Evolutionary conservation across 2,113 vertebrate genomes (phyloP).

Genomic region (Corythoichthys intestinalis): DNA sequence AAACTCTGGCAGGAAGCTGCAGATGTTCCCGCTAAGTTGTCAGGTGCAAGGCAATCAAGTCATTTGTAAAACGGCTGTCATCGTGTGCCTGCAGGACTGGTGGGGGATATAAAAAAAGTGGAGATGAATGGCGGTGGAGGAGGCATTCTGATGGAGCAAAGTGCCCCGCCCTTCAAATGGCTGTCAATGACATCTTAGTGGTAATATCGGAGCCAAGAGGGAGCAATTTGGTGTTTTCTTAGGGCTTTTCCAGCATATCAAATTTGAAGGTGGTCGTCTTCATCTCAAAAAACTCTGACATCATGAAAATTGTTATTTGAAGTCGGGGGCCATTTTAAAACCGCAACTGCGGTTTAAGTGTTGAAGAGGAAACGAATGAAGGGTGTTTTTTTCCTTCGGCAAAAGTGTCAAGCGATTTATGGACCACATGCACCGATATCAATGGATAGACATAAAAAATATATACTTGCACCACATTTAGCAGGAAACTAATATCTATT

Average conservation of each 20-base stretch:
- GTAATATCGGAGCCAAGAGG: conserved; percentile 6
- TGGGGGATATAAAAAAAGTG: conserved; percentile 9
- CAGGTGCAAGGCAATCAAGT: conserved; percentile 4
- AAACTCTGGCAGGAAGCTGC: conserved; percentile 5
- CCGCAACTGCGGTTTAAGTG: not conserved
- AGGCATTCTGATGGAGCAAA: conserved; percentile 32
- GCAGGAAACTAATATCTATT: too few species aligned
- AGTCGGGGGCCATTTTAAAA: not conserved
- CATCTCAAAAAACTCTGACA: not conserved
- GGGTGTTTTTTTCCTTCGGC: too few species aligned
- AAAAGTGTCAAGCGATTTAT: too few species aligned
- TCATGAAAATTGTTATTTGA: not conserved
- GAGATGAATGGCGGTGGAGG: conserved; percentile 34
- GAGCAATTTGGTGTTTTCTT: conserved; percentile 10
- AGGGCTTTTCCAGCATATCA: not conserved
- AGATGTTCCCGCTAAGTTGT: conserved; percentile 8
- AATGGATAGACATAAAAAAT: too few species aligned
- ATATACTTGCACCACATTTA: too few species aligned
- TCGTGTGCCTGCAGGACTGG: conserved; percentile 7
- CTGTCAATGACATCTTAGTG: conserved; percentile 25
- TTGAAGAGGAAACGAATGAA: too few species aligned
- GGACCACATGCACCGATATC: too few species aligned
- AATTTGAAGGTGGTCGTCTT: not conserved
- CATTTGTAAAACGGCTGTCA: conserved; percentile 28
- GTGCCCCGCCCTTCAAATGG: conserved; percentile 32